These are phyloP conservation scores for Aphrocallistes beatrix DNA, from an alignment of 37 sponge, comb jelly and placozoan species.

Conservation along the genomic window DNA sequence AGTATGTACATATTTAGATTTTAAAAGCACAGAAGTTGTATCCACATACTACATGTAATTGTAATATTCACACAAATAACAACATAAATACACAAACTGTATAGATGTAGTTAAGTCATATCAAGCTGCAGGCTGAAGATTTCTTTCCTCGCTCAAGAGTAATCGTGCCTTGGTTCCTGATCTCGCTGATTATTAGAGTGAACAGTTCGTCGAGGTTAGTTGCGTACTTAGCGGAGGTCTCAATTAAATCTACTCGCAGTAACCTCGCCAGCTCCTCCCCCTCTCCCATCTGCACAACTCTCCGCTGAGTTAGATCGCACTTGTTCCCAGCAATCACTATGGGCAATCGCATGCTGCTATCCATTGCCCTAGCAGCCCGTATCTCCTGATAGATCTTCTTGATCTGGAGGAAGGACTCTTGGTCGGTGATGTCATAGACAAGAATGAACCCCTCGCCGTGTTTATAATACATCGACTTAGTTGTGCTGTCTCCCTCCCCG, in stretches of 20 bases:
- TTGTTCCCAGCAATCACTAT: neutral
- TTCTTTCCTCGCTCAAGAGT: neutral
- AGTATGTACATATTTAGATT: too few species aligned
- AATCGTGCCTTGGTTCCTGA: neutral
- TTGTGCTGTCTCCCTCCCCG: neutral
- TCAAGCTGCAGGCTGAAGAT: neutral
- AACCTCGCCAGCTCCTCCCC: neutral
- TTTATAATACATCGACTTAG: neutral
- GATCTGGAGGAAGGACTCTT: neutral
- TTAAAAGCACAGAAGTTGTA: too few species aligned
- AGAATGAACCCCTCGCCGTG: neutral
- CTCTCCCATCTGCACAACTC: slow-evolving; percentile 8
- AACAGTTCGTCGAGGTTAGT: neutral
- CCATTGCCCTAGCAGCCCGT: neutral
- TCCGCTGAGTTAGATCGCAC: neutral
- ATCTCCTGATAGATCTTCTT: neutral
- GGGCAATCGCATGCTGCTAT: neutral
- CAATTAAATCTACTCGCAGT: neutral
- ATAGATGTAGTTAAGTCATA: too few species aligned
- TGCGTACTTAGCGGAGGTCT: neutral
- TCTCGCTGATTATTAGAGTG: neutral
- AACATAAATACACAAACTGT: too few species aligned
- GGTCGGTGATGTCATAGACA: neutral
- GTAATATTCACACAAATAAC: too few species aligned
- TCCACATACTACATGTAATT: too few species aligned